These are phyloP conservation scores for Spatulosminthurus flaviceps DNA, from an alignment of 2,888 invertebrate species.

Conservation along the genomic window DNA sequence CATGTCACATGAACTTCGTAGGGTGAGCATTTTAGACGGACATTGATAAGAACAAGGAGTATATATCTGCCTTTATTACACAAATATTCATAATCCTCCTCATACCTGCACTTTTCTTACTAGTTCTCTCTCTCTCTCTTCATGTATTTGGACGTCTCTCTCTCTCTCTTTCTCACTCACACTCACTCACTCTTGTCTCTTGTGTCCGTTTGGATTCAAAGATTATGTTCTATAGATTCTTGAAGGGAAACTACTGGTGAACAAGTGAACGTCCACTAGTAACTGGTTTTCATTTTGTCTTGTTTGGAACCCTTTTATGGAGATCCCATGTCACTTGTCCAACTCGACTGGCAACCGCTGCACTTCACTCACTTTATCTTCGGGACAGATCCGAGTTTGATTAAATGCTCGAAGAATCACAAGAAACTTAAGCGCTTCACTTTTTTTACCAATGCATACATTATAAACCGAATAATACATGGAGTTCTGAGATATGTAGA, in stretches of 20 bases:
- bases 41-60: conserved; percentile 8
- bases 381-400: conserved; percentile 28
- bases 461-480: not conserved
- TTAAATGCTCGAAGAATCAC: conserved; percentile 21
- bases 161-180: conserved; percentile 5
- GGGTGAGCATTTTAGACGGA: conserved; percentile 2
- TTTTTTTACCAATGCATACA: not conserved
- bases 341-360: not conserved
- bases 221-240: not conserved
- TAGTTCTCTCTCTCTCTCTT: too few species aligned
- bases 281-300: conserved; percentile 28
- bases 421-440: conserved; percentile 4
- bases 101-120: not conserved
- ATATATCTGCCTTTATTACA: not conserved
- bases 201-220: not conserved
- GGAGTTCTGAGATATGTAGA: too few species aligned
- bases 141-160: not conserved
- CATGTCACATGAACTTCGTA: not conserved
- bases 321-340: conserved; percentile 45
- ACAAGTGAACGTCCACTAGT: conserved; percentile 23
- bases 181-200: not conserved
- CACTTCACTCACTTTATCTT: conserved; percentile 28
- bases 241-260: not conserved
- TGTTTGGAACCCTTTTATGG: conserved; percentile 43
- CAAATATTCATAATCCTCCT: conserved; percentile 26